Conservation (phyloP, 2,113 vertebrate species). For the Zosterops lateralis region DNA sequence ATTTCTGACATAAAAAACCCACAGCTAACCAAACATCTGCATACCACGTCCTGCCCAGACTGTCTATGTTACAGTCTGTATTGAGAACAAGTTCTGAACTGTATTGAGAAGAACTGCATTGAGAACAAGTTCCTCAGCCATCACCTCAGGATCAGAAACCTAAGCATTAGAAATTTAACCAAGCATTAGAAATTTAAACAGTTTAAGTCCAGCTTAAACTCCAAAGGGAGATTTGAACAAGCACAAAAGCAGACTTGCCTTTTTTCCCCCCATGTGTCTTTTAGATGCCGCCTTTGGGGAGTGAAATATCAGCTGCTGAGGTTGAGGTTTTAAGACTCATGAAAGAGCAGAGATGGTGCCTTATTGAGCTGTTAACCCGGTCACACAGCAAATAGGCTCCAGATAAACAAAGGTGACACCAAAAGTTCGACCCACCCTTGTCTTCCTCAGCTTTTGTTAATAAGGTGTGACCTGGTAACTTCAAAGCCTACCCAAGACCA, state of each 20-base stretch:
- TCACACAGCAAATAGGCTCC: slow-evolving; percentile 10
- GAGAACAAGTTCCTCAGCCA: neutral
- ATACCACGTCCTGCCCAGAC: neutral
- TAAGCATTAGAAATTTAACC: neutral
- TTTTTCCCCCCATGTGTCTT: fast-evolving
- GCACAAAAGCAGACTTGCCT: neutral
- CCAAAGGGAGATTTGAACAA: neutral
- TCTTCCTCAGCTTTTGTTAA: slow-evolving; percentile 17
- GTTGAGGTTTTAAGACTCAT: fast-evolving
- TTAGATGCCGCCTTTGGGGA: neutral
- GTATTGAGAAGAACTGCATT: neutral
- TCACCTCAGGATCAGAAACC: neutral
- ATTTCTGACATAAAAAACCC: neutral
- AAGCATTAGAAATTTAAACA: neutral
- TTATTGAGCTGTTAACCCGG: neutral
- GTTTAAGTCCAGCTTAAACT: neutral
- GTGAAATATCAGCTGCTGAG: neutral
- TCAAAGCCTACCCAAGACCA: slow-evolving; percentile 14
- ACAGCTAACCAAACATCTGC: neutral
- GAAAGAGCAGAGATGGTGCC: neutral
- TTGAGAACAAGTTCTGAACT: neutral
- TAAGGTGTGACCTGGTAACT: slow-evolving; percentile 32
- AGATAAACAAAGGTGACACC: neutral
- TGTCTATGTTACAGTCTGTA: neutral
- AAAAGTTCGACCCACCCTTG: neutral